Evolutionary conservation across 2,888 invertebrate species (phyloP).

Genomic region (Pandemis heparana): DNA sequence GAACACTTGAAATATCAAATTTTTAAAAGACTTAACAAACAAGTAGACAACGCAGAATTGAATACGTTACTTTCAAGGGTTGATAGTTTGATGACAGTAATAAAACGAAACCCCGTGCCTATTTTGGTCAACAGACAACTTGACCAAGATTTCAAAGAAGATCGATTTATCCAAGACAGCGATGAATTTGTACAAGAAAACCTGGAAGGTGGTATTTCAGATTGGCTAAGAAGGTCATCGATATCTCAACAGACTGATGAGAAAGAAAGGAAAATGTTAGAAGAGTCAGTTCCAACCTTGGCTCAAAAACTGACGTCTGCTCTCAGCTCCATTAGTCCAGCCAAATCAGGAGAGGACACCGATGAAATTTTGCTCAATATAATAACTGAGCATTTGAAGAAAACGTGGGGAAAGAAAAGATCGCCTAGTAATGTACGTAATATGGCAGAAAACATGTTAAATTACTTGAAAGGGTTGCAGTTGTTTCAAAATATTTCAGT

Average conservation of each 20-base stretch:
- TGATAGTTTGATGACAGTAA: constrained; percentile 49
- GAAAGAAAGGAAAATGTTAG: constrained; percentile 45
- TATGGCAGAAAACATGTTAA: constrained; percentile 47
- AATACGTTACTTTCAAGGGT: constrained; percentile 47
- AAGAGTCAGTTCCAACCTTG: constrained; percentile 45
- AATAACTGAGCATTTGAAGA: constrained; percentile 48
- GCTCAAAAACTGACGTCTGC: constrained; percentile 46
- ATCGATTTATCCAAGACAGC: constrained; percentile 46
- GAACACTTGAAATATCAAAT: constrained; percentile 65
- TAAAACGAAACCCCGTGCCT: constrained; percentile 48
- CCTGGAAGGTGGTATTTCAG: constrained; percentile 47
- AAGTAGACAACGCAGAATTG: constrained; percentile 49
- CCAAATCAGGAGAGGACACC: constrained; percentile 38
- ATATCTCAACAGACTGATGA: constrained; percentile 44
- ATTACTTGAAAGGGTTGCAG: constrained; percentile 48
- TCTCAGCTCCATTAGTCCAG: constrained; percentile 25
- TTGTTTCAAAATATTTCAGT: constrained; percentile 49
- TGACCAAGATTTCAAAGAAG: constrained; percentile 29
- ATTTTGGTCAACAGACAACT: constrained; percentile 39
- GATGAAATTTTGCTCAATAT: constrained; percentile 46
- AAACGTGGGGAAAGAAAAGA: constrained; percentile 35
- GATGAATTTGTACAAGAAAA: constrained; percentile 50
- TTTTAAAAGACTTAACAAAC: constrained; percentile 55
- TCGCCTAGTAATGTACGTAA: constrained; percentile 38
- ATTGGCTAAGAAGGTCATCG: constrained; percentile 51